Evolutionary conservation across 2,113 vertebrate species (phyloP), one percentile per base, ranked within the genome.

Genomic region (Notechis scutatus): DNA sequence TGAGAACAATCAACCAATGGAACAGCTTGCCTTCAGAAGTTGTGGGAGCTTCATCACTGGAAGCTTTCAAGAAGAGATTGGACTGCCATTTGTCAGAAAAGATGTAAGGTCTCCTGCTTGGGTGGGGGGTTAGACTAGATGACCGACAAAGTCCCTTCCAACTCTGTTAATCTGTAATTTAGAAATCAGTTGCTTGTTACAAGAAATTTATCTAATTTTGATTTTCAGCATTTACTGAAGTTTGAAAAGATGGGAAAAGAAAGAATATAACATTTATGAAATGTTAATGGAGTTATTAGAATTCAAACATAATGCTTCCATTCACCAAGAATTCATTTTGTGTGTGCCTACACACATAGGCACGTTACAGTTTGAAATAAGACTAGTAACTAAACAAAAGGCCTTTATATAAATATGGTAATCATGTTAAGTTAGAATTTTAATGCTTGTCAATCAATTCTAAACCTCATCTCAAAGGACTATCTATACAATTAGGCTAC

Each of bases 391-490:
- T 39, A 86, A 90, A 50, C 64, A 92, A 89, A 88, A 56, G 54
- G 14, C 15, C 50, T 74, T 47, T 74, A 90, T 26, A 11, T 87
- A 93, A 93, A 91, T 0, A 89, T 26, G 64, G 29, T 54, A 95
- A 90, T 87, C 23, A 5, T 47, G 21, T 26, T 50, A 50, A 29
- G 10, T 50, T n/a, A 69, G 29, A 69, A 69, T 69, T 69, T n/a
- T 69, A 69, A 2, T 92, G 61, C 64, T 91, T 93, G 93, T 88
- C 90, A 92, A 34, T 94, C 93, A 91, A 92, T 88, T 90, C 91
- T 59, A 0, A 1, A 74, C 55, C 90, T 95, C 93, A 92, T 90
- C 93, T 94, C 81, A 88, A 91, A 69, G 90, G 91, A 93, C 91
- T 94, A 94, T 57, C 92, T 94, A 90, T 34, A 2, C 86, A 57